These are phyloP conservation scores for Melipona beecheii DNA, from an alignment of 2,888 invertebrate species.

Conservation along the genomic window DNA sequence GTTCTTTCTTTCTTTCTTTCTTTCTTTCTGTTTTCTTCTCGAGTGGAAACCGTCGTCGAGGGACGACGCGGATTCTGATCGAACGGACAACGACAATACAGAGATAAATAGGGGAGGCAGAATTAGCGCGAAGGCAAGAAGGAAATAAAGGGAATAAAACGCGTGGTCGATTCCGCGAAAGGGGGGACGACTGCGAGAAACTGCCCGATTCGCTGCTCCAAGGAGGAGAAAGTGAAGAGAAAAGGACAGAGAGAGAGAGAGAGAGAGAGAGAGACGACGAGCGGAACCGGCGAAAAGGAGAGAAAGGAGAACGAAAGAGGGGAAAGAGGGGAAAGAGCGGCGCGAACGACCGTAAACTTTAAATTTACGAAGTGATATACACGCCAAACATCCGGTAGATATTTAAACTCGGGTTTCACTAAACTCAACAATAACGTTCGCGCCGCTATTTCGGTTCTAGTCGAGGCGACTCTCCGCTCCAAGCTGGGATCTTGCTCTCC, in stretches of 20 bases:
- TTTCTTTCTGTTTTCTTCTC: no score
- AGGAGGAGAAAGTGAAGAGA: slow-evolving; percentile 16
- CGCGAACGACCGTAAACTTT: slow-evolving; percentile 79
- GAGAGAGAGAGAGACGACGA: not conserved
- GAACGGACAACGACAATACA: slow-evolving; percentile 38
- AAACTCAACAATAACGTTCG: slow-evolving; percentile 76
- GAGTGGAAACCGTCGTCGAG: not conserved
- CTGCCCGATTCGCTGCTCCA: no score
- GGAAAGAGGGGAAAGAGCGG: slow-evolving; percentile 48
- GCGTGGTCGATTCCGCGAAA: slow-evolving; percentile 37
- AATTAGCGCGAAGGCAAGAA: slow-evolving; percentile 42
- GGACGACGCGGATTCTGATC: slow-evolving; percentile 12
- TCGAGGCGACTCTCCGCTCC: not conserved
- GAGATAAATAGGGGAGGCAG: slow-evolving; percentile 47
- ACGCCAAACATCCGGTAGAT: slow-evolving; percentile 83
- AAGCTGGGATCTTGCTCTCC: no score
- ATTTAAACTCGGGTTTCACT: slow-evolving; percentile 80
- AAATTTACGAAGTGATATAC: slow-evolving; percentile 83
- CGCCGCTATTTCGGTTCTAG: slow-evolving; percentile 75
- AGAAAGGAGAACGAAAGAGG: not conserved
- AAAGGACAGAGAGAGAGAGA: not conserved
- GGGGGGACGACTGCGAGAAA: slow-evolving; percentile 2
- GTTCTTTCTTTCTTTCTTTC: not conserved
- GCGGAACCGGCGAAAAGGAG: not conserved
- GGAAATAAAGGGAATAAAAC: slow-evolving; percentile 31